These are phyloP conservation scores for Molanna angustata DNA, from an alignment of 2,888 invertebrate species.

Conservation along the genomic window DNA sequence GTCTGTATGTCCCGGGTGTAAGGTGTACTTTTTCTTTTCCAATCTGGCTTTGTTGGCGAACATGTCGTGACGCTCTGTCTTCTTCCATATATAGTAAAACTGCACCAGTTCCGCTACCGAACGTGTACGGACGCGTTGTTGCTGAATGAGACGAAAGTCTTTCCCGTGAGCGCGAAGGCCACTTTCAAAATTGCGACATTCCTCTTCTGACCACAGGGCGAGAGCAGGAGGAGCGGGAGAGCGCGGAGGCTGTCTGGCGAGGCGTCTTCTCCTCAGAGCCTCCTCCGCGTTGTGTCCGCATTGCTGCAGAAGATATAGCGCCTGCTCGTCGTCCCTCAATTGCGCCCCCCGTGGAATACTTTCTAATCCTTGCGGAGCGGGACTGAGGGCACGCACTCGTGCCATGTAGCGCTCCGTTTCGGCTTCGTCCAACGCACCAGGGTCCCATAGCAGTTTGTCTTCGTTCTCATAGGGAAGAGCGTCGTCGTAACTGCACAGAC, in stretches of 20 bases:
- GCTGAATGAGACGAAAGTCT: constrained; percentile 92
- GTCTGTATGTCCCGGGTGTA: constrained; percentile 91
- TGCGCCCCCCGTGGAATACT: constrained; percentile 72
- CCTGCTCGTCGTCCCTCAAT: constrained; percentile 85
- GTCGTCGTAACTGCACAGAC: constrained; percentile 88
- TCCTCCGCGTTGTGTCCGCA: constrained; percentile 96
- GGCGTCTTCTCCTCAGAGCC: constrained; percentile 76
- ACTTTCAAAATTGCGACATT: constrained; percentile 94
- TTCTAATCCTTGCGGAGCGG: constrained; percentile 43
- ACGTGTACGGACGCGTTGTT: constrained; percentile 89
- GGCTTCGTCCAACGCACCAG: constrained; percentile 67
- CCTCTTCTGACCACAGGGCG: constrained; percentile 95
- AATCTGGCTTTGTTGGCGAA: constrained; percentile 83
- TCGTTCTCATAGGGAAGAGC: constrained; percentile 94
- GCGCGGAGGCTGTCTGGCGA: constrained; percentile 55
- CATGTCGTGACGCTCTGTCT: constrained; percentile 94
- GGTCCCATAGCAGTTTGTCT: constrained; percentile 93
- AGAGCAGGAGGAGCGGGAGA: constrained; percentile 66
- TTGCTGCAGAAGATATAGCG: constrained; percentile 84
- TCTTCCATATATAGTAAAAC: constrained; percentile 97
- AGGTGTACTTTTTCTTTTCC: constrained; percentile 89
- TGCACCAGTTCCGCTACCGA: constrained; percentile 96
- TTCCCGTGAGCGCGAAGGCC: constrained; percentile 93
- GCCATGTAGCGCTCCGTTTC: constrained; percentile 79
- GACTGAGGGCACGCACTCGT: constrained; percentile 56